Percentiles rank a stretch among this genome's conserved stretches.
These are phyloP conservation scores for Anabacerthia variegaticeps DNA, from an alignment of 2,797 vertebrate species.

Conservation along the genomic window DNA sequence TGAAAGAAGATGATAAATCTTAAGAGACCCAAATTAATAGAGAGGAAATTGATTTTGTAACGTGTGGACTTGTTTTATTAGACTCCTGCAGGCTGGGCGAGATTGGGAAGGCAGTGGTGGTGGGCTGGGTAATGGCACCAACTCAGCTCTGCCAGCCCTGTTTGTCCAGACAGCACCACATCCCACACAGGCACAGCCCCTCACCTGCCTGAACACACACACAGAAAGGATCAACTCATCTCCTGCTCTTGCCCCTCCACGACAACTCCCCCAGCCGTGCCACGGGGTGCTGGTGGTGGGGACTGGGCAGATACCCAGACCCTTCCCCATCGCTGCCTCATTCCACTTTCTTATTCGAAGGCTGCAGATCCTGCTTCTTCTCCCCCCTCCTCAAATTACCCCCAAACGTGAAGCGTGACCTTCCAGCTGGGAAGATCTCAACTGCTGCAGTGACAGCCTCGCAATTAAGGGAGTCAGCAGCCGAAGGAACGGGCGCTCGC, in stretches of 20 bases:
- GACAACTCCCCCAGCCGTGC: not conserved
- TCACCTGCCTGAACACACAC: fast-evolving
- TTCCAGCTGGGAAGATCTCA: not conserved
- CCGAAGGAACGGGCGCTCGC: fast-evolving
- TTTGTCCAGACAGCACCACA: fast-evolving
- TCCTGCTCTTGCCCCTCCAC: fast-evolving
- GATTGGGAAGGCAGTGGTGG: not conserved
- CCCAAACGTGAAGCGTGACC: not conserved
- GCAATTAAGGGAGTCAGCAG: not conserved
- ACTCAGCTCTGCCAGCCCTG: not conserved
- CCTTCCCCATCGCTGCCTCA: fast-evolving
- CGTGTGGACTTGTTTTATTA: slow-evolving; percentile 59
- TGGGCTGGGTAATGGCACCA: not conserved
- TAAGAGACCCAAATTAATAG: slow-evolving; percentile 72
- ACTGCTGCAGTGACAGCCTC: not conserved
- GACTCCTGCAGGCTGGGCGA: slow-evolving; percentile 18
- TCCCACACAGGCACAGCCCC: not conserved
- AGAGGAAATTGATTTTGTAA: slow-evolving; percentile 73
- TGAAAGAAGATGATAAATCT: slow-evolving; percentile 68
- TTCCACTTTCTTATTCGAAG: not conserved
- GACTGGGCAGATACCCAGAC: fast-evolving
- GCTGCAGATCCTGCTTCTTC: not conserved
- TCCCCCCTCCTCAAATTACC: not conserved
- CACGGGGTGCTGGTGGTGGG: fast-evolving
- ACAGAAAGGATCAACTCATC: fast-evolving